phyloP scores from a whole-genome alignment of 2,113 vertebrate species.

The Corydoras sp. region DNA sequence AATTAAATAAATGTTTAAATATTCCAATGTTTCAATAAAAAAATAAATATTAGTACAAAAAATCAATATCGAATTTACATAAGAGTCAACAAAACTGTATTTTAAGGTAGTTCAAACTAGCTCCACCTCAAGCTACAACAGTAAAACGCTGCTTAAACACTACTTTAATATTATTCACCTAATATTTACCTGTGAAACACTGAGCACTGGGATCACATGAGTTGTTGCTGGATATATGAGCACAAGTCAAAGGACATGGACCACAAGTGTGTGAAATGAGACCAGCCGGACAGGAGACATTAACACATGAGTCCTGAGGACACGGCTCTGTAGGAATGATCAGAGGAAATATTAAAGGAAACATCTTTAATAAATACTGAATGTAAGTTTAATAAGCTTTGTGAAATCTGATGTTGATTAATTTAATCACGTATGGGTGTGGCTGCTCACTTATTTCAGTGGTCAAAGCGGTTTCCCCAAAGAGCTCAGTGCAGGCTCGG shows the following conservation, averaged over 20 bases:
- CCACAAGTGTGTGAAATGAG: constrained; percentile 64
- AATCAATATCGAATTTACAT: too few species aligned
- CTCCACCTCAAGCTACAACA: too few species aligned
- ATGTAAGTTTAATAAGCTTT: too few species aligned
- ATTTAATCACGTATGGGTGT: neutral
- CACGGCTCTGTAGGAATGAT: constrained; percentile 62
- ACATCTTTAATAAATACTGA: neutral
- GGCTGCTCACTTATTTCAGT: constrained; percentile 69
- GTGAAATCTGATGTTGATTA: too few species aligned
- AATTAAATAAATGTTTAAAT: too few species aligned
- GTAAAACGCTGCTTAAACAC: too few species aligned
- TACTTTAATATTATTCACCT: too few species aligned
- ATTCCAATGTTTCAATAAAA: too few species aligned
- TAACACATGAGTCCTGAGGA: constrained; percentile 64
- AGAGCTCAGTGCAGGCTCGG: constrained; percentile 61
- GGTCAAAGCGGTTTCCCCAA: constrained; percentile 43
- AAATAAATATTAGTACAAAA: too few species aligned
- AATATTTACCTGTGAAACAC: constrained; percentile 71
- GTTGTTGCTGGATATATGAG: constrained; percentile 59
- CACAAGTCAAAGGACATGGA: constrained; percentile 77
- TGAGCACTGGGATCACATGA: constrained; percentile 50
- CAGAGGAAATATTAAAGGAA: neutral
- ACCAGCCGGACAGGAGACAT: constrained; percentile 64
- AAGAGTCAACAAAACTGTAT: too few species aligned
- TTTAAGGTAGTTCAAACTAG: too few species aligned